These are phyloP conservation scores for Mirounga angustirostris DNA, from an alignment of 2,113 vertebrate genomes.

Conservation along the genomic window DNA sequence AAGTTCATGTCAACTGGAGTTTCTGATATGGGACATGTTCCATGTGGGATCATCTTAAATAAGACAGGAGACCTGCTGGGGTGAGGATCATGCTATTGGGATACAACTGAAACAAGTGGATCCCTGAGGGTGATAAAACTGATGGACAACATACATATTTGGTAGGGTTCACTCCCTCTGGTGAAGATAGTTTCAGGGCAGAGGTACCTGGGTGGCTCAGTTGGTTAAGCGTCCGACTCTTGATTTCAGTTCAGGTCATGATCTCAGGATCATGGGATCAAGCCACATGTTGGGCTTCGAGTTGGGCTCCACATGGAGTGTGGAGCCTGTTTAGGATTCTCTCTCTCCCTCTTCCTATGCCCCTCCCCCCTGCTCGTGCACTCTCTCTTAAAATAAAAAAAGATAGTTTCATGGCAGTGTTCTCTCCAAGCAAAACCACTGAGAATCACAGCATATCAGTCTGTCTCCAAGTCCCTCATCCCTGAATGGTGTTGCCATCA, in stretches of 20 bases:
- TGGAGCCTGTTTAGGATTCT: neutral
- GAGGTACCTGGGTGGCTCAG: neutral
- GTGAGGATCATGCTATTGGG: neutral
- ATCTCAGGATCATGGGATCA: neutral
- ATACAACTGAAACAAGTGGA: neutral
- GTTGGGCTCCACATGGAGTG: neutral
- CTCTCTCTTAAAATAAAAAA: neutral
- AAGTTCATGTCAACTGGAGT: neutral
- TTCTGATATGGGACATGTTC: neutral
- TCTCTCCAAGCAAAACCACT: neutral
- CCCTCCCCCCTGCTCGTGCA: too few species aligned
- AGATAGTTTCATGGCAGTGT: neutral
- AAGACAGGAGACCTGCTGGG: neutral
- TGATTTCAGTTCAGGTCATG: neutral
- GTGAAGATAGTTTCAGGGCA: neutral
- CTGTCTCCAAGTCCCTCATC: neutral
- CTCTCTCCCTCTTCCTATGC: neutral
- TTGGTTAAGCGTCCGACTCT: neutral
- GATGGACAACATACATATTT: neutral
- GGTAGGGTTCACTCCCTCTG: neutral
- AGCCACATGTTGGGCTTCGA: neutral
- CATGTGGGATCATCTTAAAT: neutral
- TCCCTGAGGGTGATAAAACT: neutral
- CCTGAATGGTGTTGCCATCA: neutral
- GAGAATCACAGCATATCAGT: neutral